Conservation (phyloP, 2,797 vertebrate species). For the Platalea minor region DNA sequence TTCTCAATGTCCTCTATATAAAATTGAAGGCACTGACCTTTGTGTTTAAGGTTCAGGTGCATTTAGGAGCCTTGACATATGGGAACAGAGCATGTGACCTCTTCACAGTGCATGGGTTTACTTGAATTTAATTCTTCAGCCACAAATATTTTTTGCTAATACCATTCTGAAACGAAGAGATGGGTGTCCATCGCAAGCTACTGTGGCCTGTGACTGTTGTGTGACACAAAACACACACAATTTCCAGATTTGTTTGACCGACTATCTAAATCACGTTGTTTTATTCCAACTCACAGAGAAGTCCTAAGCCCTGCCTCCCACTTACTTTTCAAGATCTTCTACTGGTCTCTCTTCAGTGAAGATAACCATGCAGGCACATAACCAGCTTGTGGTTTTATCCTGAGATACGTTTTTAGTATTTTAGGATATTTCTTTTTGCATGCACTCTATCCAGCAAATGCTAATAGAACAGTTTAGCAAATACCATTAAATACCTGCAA, state of each 20-base stretch:
- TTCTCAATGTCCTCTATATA: neutral
- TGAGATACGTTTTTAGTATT: neutral
- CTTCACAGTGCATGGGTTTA: neutral
- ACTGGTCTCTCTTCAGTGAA: neutral
- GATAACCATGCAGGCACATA: accelerated
- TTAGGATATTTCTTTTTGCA: neutral
- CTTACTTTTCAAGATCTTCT: neutral
- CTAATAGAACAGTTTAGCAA: neutral
- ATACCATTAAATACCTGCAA: neutral
- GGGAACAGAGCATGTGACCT: neutral
- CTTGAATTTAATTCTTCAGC: neutral
- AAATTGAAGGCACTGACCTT: neutral
- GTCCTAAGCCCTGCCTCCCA: neutral
- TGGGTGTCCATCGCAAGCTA: neutral
- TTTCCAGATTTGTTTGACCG: neutral
- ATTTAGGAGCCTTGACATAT: neutral
- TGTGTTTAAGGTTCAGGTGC: neutral
- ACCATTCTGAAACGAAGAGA: neutral
- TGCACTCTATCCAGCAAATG: neutral
- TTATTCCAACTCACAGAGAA: neutral
- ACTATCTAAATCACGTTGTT: neutral
- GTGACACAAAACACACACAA: neutral
- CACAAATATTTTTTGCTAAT: neutral
- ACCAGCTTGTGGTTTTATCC: neutral
- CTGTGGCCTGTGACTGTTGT: neutral